Evolutionary conservation across 2,888 invertebrate genomes (phyloP), one percentile per base, ranked within the genome.

Genomic region (Drosophila histrio): DNA sequence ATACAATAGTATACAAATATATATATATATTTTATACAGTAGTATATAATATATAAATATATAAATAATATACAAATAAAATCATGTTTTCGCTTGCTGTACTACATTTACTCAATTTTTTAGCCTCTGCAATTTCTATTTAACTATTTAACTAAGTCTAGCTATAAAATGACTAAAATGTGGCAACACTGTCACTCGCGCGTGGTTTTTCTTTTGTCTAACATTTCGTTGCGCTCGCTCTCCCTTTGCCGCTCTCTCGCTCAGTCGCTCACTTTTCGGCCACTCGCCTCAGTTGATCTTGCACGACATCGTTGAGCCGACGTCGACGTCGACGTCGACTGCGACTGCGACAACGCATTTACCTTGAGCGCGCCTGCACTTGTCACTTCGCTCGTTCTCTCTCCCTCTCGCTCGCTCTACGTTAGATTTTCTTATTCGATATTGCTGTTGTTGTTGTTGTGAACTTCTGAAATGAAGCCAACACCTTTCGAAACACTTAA

Each of bases 301-400:
- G 84, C 78, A 80, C 22, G 52, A 26, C 43, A 24, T 19, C 62
- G 28, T 7, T 36, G 24, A 13, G 52, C 15, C 36, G 28, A 17
- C 61, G 24, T 6, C 46, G 59, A 28, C 60, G 47, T 24, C 38
- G 61, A 15, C 63, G 47, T 46, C 56, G 53, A 56, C 66, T 24
- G 54, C 32, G 32, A 43, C 63, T 30, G 56, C 60, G 41, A 60
- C 64, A 50, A 49, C 61, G 73, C 58, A 78, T 68, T 86, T 81
- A 86, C 87, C 87, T 84, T 84, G 84, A 73, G 79, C 74, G 56
- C 73, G 83, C 73, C 72, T 84, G 84, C 84, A 84, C 84, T 84
- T 84, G 84, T 83, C 84, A 72, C 77, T 41, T 54, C 54, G 39
- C 50, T 22, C n/a, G 15, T 24, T 26, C 54, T 24, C 30, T n/a